phyloP scores from a whole-genome alignment of 1,140 invertebrate genomes.

The Drosophila tsacasi region DNA sequence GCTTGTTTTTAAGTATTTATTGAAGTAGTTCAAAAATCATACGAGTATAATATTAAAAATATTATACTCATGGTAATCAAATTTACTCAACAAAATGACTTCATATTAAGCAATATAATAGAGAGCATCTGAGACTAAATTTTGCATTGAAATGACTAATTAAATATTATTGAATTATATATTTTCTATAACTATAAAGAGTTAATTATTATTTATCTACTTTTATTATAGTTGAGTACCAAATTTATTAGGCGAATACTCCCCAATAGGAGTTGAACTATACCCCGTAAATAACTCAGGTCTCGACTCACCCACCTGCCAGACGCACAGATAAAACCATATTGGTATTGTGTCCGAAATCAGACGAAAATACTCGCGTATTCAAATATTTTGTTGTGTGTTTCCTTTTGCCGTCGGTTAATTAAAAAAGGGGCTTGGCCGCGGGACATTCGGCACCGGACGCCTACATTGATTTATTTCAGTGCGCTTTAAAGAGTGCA shows the following conservation, averaged over 20 bases:
- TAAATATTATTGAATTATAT: too few species aligned
- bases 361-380: slow-evolving; percentile 30
- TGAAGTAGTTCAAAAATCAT: not conserved
- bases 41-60: too few species aligned
- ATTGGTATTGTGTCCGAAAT: slow-evolving; percentile 24
- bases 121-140: too few species aligned
- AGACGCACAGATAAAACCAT: slow-evolving; percentile 24
- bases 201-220: too few species aligned
- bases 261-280: slow-evolving; percentile 7
- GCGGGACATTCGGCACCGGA: slow-evolving; percentile 34
- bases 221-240: not conserved
- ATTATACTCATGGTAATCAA: too few species aligned
- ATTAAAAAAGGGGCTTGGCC: slow-evolving; percentile 77
- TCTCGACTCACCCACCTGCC: slow-evolving; percentile 36
- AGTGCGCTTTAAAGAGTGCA: slow-evolving; percentile 55
- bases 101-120: too few species aligned
- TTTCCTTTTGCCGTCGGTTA: slow-evolving; percentile 59
- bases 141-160: too few species aligned
- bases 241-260: not conserved
- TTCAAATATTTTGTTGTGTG: slow-evolving; percentile 30
- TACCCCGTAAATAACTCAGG: slow-evolving; percentile 37
- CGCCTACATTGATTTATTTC: slow-evolving; percentile 72
- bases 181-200: too few species aligned
- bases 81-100: too few species aligned
- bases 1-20: not conserved